Percentiles rank a stretch among this genome's conserved stretches.
Conservation (phyloP, 2,797 vertebrate genomes). For the Lepilemur septentrionalis region DNA sequence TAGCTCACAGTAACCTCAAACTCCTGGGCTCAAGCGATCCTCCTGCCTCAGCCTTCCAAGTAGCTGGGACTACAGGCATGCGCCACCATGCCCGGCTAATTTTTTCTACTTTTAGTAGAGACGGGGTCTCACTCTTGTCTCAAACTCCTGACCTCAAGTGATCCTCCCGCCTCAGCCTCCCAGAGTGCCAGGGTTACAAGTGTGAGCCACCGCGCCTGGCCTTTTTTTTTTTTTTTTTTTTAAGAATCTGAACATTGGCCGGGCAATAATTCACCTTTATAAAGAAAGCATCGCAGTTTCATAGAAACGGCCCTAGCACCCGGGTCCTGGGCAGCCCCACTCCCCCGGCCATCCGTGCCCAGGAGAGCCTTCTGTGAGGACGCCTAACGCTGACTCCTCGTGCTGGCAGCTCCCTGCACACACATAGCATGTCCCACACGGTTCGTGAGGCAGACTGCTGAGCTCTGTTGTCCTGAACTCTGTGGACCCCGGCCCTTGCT, state of each 20-base stretch:
- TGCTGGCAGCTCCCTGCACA: not conserved
- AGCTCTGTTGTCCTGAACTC: not conserved
- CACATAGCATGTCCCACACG: not conserved
- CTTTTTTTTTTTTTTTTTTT: not conserved
- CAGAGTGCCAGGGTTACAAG: not conserved
- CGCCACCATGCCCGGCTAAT: not conserved
- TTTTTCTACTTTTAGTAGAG: not conserved
- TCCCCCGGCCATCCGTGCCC: not conserved
- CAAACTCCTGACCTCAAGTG: not conserved
- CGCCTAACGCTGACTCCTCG: not conserved
- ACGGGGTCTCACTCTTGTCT: not conserved
- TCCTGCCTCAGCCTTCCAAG: not conserved
- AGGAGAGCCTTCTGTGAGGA: not conserved
- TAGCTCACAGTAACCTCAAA: not conserved
- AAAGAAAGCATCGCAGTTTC: not conserved
- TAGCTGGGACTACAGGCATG: not conserved
- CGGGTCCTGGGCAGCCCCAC: rapidly evolving
- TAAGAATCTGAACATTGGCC: not conserved
- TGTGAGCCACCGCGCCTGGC: rapidly evolving
- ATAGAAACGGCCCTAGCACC: not conserved
- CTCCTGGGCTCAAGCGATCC: not conserved
- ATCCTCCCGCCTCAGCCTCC: not conserved
- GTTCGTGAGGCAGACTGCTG: not conserved
- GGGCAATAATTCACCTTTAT: rapidly evolving
- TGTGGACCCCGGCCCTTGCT: not conserved